A percentile compares a stretch with the other conserved stretches of the same genome.
Evolutionary conservation across 2,888 invertebrate species (phyloP).

Genomic region (Cartodere bifasciata): DNA sequence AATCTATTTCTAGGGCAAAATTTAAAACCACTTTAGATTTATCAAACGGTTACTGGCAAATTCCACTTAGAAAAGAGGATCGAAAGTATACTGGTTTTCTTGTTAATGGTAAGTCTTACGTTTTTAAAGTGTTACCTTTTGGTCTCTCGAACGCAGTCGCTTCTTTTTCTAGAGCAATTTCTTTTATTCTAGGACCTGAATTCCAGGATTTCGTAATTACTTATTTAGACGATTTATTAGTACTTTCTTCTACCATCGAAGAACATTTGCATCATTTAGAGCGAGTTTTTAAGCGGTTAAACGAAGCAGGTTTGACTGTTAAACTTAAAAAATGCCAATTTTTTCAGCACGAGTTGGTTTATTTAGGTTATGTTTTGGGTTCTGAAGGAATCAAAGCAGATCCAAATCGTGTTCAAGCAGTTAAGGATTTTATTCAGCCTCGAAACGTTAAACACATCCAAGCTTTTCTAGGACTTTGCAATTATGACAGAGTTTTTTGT

Average conservation of each 20-base stretch:
- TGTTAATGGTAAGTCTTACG: conserved; percentile 1
- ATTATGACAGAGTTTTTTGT: conserved; percentile 11
- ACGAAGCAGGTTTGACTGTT: neutral
- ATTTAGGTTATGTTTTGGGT: conserved; percentile 1
- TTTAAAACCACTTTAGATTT: conserved; percentile 1
- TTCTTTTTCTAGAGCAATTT: conserved; percentile 3
- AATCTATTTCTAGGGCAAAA: neutral
- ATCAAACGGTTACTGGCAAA: conserved; percentile 5
- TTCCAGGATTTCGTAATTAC: neutral
- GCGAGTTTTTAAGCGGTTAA: neutral
- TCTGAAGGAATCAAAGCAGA: conserved; percentile 11
- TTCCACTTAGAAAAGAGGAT: conserved; percentile 3
- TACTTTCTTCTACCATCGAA: neutral
- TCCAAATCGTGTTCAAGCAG: conserved; percentile 12
- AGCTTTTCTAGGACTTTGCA: conserved; percentile 13
- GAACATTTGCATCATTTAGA: neutral
- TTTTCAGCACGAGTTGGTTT: neutral
- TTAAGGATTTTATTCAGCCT: conserved; percentile 14
- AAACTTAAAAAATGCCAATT: neutral
- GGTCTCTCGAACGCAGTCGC: conserved; percentile 4
- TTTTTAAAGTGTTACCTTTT: conserved; percentile 6
- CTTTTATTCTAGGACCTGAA: conserved; percentile 4
- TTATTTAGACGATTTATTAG: conserved; percentile 6
- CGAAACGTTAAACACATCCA: conserved; percentile 12
- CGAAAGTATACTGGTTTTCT: conserved; percentile 5